Base-by-base conservation (phyloP, 2,113 vertebrate species). In the Uria lomvia region DNA sequence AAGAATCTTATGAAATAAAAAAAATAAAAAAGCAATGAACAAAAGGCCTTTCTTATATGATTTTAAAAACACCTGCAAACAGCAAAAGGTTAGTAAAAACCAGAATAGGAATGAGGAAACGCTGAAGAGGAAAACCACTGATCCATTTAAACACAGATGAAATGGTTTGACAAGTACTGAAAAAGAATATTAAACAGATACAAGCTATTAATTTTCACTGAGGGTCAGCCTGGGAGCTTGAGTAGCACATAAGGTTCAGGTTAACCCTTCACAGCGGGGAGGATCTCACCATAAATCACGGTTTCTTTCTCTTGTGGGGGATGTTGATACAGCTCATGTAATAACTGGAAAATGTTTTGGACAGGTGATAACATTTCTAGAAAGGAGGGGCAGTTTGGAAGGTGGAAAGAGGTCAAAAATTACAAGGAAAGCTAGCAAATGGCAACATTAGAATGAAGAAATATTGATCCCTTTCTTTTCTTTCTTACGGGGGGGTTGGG, bases 141-240 rank as follows among this genome's bases (percentile, higher is more conserved):
- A 95, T 94, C 86, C 92, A 79, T 95, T 91, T 86, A 91, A 95
- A 72, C 68, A 72, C 53, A 90, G 92, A 96, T 92, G 58, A 94
- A 95, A 97, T 0, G 32, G 76, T 92, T 70, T 91, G 77, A 65
- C 70, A 93, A 71, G 66, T 60, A 62, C 79, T 72, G 86, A 66
- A 45, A 85, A 78, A 32, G 91, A 97, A 95, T 95, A 92, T 94
- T 95, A 94, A 92, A 79, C n/a, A 91, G 91, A 92, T 76, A 70
- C 66, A 94, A 95, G 74, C 86, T 95, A 95, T 91, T 95, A 92
- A 88, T 95, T 95, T 96, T 94, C 86, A 73, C 66, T 52, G 77
- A 88, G 89, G 92, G 80, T 94, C 92, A 97, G 73, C 40, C 70
- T 86, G 47, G 30, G 86, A 96, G 86, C 65, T 86, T 43, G 56